Percentiles rank a stretch among this genome's conserved stretches.
phyloP scores from a whole-genome alignment of 2,797 vertebrate species.

The Chaetophractus vellerosus region DNA sequence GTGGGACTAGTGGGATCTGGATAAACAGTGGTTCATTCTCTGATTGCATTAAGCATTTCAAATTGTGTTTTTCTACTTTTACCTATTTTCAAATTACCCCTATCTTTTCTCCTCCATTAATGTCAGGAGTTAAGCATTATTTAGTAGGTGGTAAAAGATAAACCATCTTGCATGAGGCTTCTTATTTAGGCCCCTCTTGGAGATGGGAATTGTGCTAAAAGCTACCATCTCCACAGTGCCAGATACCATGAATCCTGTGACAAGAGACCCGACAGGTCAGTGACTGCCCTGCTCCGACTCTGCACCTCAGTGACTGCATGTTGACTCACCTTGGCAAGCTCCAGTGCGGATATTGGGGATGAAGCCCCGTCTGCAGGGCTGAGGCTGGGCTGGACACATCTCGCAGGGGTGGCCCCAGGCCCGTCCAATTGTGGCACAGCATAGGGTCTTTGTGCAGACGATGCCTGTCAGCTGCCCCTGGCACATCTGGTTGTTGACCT shows the following conservation, averaged over 20 bases:
- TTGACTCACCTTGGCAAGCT: constrained; percentile 95
- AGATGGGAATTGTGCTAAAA: not conserved
- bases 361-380: constrained; percentile 98
- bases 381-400: constrained; percentile 97
- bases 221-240: too few relatives aligned
- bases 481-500: constrained; percentile 99
- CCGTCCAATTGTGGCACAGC: constrained; percentile 97
- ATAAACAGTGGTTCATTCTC: not conserved
- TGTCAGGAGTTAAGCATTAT: not conserved
- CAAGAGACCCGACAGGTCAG: not conserved
- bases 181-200: not conserved
- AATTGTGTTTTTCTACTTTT: not conserved
- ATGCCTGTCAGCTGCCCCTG: constrained; percentile 98
- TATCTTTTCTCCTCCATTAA: not conserved
- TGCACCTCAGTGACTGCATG: too few relatives aligned
- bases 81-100: not conserved
- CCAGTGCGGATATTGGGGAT: constrained; percentile 98
- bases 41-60: not conserved
- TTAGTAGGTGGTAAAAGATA: not conserved
- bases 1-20: not conserved
- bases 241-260: accelerated
- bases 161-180: not conserved
- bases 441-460: constrained; percentile 98
- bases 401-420: constrained; percentile 99
- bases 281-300: too few relatives aligned